Evolutionary conservation across 2,113 vertebrate species (phyloP), one percentile per base, ranked within the genome.

Genomic region (Mixornis gularis): DNA sequence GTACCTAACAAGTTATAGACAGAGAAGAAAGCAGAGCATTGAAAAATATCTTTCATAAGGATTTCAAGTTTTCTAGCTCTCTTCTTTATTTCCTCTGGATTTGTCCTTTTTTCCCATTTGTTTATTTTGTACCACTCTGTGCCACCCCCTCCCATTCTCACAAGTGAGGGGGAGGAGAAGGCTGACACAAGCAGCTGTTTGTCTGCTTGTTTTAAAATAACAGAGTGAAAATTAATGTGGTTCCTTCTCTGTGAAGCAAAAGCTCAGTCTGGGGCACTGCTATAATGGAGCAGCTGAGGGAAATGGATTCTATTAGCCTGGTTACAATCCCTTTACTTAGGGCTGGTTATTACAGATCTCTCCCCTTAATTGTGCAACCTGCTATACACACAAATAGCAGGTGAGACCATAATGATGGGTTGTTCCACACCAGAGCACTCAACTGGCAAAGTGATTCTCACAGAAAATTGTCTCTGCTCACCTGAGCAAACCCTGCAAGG

Each of bases 401-500:
- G 90, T 89, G 76, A 86, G 26, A 7, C 38, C 0, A 0, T 79
- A 89, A 91, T 86, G 82, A 89, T 49, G 79, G 79, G 83, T 21
- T 93, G 76, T 82, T 80, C 30, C 85, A 82, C 56, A 3, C 70
- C 79, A 93, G 49, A 83, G 84, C 88, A 29, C 85, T 93, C 20
- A 0, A n/a, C 69, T 90, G 84, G 44, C 66, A 84, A 74, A 90
- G 71, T 7, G 36, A 32, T 87, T 94, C 66, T 78, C 71, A 85
- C 30, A 92, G 71, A 49, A 86, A 85, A 90, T 94, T 85, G 69
- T 69, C 90, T 93, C 81, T 94, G 73, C 79, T 87, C 80, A 91
- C 71, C 77, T 86, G 92, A 87, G 56, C 26, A 96, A 92, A 58
- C n/a, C 63, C 77, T 71, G 43, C 1, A 1, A 92, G 87, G 73